A percentile compares a stretch with the other conserved stretches of the same genome.
Conservation (phyloP, 2,113 vertebrate species). For the Hemibagrus wyckioides region DNA sequence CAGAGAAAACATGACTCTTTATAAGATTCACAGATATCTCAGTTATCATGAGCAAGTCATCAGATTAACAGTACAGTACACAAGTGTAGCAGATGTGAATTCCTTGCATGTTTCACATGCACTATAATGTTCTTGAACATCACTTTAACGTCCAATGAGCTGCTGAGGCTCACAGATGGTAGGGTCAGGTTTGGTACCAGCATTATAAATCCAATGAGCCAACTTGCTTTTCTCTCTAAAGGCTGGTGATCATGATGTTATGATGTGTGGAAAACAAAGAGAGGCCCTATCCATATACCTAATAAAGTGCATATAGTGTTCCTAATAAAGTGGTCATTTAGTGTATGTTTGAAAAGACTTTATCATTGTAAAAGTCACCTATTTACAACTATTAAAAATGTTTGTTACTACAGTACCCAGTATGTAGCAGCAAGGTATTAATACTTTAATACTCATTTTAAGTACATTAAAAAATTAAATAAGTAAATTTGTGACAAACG, state of each 20-base stretch:
- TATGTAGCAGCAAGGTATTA: background rate
- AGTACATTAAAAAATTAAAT: too few species aligned
- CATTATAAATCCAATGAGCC: too few species aligned
- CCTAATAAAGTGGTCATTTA: too few species aligned
- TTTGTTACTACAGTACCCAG: background rate
- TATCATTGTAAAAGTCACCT: too few species aligned
- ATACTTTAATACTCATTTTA: background rate
- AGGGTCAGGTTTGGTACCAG: too few species aligned
- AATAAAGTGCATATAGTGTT: too few species aligned
- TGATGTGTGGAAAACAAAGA: too few species aligned
- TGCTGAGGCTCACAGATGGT: background rate
- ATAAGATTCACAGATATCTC: background rate
- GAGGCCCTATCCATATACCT: too few species aligned
- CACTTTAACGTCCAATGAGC: background rate
- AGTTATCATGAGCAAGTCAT: background rate
- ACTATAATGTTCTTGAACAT: background rate
- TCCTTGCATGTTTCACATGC: background rate
- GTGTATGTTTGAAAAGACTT: too few species aligned
- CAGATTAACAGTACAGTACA: background rate
- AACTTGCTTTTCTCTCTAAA: too few species aligned
- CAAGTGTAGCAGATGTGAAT: background rate
- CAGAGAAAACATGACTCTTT: background rate
- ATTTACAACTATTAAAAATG: background rate
- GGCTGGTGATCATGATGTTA: too few species aligned
- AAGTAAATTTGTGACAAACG: too few species aligned